These are phyloP conservation scores for Drosophila orena DNA, from an alignment of 1,140 invertebrate species.

Conservation along the genomic window DNA sequence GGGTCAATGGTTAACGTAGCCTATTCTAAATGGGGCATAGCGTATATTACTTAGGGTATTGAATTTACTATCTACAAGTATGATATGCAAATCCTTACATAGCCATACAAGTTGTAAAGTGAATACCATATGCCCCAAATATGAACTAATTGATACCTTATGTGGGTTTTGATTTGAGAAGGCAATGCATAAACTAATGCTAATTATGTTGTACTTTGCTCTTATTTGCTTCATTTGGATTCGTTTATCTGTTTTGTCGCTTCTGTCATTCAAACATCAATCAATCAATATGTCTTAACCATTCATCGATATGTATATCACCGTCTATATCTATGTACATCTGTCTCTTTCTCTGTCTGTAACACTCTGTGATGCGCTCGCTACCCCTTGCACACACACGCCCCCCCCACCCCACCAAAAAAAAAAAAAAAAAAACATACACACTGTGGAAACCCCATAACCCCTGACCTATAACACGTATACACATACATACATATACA, in stretches of 20 bases:
- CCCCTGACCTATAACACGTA: not conserved
- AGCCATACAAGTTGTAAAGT: not conserved
- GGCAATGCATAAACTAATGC: conserved; percentile 40
- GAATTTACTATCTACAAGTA: not conserved
- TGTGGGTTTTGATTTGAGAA: not conserved
- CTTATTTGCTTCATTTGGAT: conserved; percentile 3
- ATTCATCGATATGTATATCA: conserved; percentile 31
- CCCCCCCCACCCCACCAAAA: not conserved
- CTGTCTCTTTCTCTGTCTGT: conserved; percentile 50
- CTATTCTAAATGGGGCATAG: not conserved
- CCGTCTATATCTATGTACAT: conserved; percentile 32
- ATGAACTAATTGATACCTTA: not conserved
- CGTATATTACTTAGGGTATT: not conserved
- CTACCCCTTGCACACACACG: conserved; percentile 49
- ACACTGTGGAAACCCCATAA: not conserved
- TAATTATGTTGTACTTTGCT: conserved; percentile 69
- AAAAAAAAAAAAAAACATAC: not conserved
- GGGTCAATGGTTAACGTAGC: conserved; percentile 11
- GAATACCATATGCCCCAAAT: not conserved
- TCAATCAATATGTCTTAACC: conserved; percentile 22
- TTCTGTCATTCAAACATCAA: conserved; percentile 21
- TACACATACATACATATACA: too few species aligned
- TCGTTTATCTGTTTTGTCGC: conserved; percentile 10
- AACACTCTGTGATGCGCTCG: conserved; percentile 49
- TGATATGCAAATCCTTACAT: not conserved